These are phyloP conservation scores for Dryococelus australis DNA, from an alignment of 2,888 invertebrate genomes.

Conservation along the genomic window DNA sequence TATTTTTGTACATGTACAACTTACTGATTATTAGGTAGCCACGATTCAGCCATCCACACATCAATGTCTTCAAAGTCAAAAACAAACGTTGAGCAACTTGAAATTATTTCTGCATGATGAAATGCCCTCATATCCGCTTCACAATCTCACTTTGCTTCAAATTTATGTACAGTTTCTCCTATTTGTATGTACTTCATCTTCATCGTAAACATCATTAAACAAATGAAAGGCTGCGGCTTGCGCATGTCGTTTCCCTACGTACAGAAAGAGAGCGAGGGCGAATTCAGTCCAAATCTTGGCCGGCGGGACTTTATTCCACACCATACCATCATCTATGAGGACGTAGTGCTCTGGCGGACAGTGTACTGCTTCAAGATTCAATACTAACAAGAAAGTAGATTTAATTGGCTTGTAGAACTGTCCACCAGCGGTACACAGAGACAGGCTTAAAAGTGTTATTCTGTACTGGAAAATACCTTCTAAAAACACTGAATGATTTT, in stretches of 20 bases:
- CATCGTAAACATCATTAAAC: neutral
- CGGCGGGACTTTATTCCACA: neutral
- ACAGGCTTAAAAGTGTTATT: neutral
- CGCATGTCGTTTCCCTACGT: neutral
- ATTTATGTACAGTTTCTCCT: neutral
- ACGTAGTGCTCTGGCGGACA: neutral
- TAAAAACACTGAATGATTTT: neutral
- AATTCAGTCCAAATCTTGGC: neutral
- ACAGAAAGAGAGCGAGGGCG: neutral
- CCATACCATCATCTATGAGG: slow-evolving; percentile 21
- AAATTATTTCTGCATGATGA: neutral
- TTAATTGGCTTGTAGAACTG: neutral
- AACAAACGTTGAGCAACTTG: neutral
- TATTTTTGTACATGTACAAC: neutral
- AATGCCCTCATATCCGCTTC: neutral
- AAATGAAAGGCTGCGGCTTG: neutral
- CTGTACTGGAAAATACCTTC: neutral
- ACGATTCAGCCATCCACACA: neutral
- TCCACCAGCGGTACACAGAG: neutral
- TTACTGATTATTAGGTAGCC: neutral
- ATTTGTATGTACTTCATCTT: neutral
- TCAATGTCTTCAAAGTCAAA: slow-evolving; percentile 16
- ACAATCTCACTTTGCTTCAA: neutral
- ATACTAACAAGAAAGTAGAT: neutral
- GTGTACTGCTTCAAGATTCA: neutral